phyloP scores from a whole-genome alignment of 1,140 invertebrate genomes.

The Drosophila lacertosa region DNA sequence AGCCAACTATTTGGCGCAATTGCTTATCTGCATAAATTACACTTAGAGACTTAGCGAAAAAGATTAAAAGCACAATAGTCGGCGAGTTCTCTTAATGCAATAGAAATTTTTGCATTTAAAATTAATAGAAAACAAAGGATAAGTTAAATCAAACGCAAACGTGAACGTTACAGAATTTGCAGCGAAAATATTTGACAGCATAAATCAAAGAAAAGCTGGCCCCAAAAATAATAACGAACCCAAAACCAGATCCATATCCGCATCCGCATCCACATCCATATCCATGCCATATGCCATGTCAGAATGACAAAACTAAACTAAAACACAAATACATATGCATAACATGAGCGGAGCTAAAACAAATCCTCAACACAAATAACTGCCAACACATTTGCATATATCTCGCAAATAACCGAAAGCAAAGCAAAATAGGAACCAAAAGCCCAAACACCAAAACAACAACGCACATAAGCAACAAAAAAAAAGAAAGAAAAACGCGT shows the following conservation, averaged over 20 bases:
- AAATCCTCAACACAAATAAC: slow-evolving; percentile 79
- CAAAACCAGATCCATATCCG: slow-evolving; percentile 34
- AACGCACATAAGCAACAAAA: slow-evolving; percentile 7
- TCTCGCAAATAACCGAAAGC: slow-evolving; percentile 59
- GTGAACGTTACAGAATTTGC: slow-evolving; percentile 21
- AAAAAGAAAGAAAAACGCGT: slow-evolving; percentile 31
- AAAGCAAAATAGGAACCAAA: slow-evolving; percentile 60
- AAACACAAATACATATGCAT: slow-evolving; percentile 74
- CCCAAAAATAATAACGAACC: slow-evolving; percentile 32
- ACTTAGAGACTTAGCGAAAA: not conserved
- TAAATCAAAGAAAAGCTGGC: slow-evolving; percentile 48
- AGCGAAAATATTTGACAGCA: slow-evolving; percentile 43
- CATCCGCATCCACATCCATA: slow-evolving; percentile 12
- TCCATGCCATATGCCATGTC: slow-evolving; percentile 45
- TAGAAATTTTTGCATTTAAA: not conserved
- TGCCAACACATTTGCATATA: slow-evolving; percentile 76
- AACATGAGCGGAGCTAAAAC: slow-evolving; percentile 66
- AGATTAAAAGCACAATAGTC: not conserved
- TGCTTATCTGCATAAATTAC: not conserved
- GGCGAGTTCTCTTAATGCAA: not conserved
- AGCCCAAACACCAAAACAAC: slow-evolving; percentile 38
- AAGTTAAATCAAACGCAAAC: not conserved
- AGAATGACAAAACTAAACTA: slow-evolving; percentile 76
- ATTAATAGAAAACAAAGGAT: slow-evolving; percentile 1
- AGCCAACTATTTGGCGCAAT: not conserved